These are phyloP conservation scores for Australoheros scitulus DNA, from an alignment of 2,113 vertebrate species.

Conservation along the genomic window DNA sequence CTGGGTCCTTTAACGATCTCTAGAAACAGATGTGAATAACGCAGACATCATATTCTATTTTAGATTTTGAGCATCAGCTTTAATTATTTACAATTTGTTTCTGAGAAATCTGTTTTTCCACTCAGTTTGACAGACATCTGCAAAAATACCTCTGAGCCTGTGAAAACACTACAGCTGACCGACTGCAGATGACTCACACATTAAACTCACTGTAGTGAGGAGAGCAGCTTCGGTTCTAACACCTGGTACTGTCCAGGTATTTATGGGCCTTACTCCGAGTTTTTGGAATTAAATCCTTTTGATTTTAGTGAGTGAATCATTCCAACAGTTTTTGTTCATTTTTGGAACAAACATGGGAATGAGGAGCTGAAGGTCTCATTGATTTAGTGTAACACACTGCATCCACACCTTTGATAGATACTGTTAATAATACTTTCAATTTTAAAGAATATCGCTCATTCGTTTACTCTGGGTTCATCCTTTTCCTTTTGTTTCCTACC, in stretches of 20 bases:
- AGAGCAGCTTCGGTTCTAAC: no score
- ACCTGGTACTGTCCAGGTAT: neutral
- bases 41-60: neutral
- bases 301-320: neutral
- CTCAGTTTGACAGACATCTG: neutral
- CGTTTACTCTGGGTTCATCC: no score
- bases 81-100: slow-evolving; percentile 1
- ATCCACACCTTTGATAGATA: no score
- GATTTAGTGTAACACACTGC: no score
- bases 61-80: neutral
- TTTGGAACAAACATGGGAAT: no score
- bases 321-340: no score
- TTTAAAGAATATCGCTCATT: no score
- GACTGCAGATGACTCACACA: neutral
- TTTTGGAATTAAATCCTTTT: neutral
- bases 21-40: neutral
- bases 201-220: neutral
- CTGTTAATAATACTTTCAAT: no score
- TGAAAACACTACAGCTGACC: neutral
- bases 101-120: slow-evolving; percentile 5
- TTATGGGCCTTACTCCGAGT: neutral
- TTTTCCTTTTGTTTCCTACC: no score
- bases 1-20: neutral
- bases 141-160: neutral
- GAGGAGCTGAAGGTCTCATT: no score